Evolutionary conservation across 2,113 vertebrate species (phyloP).

Genomic region (Rissa tridactyla): DNA sequence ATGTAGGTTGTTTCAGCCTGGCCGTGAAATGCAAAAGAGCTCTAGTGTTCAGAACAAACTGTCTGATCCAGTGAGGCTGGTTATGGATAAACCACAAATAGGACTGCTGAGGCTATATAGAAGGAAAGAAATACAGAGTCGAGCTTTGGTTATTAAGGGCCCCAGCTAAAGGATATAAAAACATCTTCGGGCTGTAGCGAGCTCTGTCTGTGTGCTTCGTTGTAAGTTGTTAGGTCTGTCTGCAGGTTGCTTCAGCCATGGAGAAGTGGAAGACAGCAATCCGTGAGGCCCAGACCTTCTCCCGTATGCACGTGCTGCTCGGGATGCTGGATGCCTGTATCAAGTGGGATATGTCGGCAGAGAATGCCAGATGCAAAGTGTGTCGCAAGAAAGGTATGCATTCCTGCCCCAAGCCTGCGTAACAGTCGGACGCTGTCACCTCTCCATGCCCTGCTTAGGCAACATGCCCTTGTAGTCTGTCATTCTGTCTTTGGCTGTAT

Average conservation of each 20-base stretch:
- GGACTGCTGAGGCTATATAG: not conserved
- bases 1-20: not conserved
- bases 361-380: conserved; percentile 98
- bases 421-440: not conserved
- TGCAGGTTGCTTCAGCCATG: conserved; percentile 90
- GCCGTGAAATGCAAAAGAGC: not conserved
- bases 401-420: not conserved
- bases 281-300: conserved; percentile 94
- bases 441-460: not conserved
- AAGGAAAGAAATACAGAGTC: not conserved
- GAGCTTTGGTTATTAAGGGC: not conserved
- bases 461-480: not conserved
- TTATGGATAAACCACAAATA: not conserved
- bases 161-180: not conserved
- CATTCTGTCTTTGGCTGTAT: not conserved
- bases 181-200: not conserved
- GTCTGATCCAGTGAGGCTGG: not conserved
- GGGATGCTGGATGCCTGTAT: conserved; percentile 98
- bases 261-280: conserved; percentile 95
- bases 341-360: conserved; percentile 99
- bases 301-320: conserved; percentile 93
- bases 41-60: not conserved
- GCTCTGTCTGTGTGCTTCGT: not conserved
- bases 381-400: conserved; percentile 92
- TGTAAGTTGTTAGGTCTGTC: conserved; percentile 35